These are phyloP conservation scores for Athene noctua DNA, from an alignment of 2,113 vertebrate genomes.

Conservation along the genomic window DNA sequence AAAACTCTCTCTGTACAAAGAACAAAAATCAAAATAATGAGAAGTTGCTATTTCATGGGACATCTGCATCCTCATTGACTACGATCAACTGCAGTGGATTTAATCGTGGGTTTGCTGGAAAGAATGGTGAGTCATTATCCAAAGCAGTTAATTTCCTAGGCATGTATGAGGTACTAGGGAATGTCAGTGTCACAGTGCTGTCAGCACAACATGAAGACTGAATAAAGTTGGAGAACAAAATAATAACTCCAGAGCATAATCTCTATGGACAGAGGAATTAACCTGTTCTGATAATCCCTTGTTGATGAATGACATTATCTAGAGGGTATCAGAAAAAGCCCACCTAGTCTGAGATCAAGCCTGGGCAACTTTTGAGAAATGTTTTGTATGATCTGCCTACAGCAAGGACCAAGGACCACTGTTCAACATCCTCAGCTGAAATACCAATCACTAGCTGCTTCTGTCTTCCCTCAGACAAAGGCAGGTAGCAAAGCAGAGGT, in stretches of 20 bases:
- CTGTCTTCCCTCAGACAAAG: not conserved
- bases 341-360: not conserved
- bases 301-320: not conserved
- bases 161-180: not conserved
- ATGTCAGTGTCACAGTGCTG: rapidly evolving
- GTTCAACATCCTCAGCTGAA: not conserved
- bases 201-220: not conserved
- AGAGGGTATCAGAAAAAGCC: not conserved
- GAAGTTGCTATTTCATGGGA: slow-evolving; percentile 84
- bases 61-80: slow-evolving; percentile 36
- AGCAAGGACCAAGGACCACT: not conserved
- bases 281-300: not conserved
- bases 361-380: not conserved
- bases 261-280: not conserved
- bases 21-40: slow-evolving; percentile 79
- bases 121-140: slow-evolving; percentile 76
- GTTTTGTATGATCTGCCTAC: not conserved
- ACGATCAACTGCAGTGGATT: slow-evolving; percentile 82
- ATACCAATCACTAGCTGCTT: not conserved
- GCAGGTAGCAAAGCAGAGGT: not conserved
- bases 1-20: slow-evolving; percentile 76
- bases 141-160: not conserved
- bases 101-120: slow-evolving; percentile 86
- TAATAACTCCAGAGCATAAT: not conserved
- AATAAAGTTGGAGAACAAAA: not conserved